Base-by-base conservation (phyloP, 2,888 invertebrate species). In the Ochlodes sylvanus region DNA sequence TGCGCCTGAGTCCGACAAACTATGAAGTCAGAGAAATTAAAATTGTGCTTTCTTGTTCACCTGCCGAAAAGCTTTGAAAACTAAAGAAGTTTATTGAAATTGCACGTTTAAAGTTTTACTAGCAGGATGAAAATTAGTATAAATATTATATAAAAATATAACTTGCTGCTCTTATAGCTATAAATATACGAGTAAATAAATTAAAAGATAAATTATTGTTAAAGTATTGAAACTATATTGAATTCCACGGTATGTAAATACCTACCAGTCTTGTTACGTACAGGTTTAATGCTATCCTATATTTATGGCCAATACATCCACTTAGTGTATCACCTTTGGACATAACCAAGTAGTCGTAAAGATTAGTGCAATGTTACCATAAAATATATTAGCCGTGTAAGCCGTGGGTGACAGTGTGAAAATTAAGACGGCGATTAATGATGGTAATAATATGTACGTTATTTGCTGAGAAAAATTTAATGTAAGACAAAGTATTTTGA, bases 1-100 rank as follows among this genome's bases (percentile, higher is more conserved):
- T 73, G 71, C 73, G 75, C 71, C 73, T 74, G 76, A 75, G 74
- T 72, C 55, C 65, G 54, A 71, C 38, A 60, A 60, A 52, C 27
- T 50, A 4, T 65, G 50, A 44, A 14, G 38, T 19, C 44, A 10
- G 55, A 34, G 55, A 56, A 44, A 63, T 65, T 21, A 50, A 58
- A 65, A 65, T 54, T 54, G 19, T 14, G 2, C 19, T 38, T 7
- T 34, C 7, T 17, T 19, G 6, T n/a, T 41, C 7, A 38, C 10
- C 47, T 66, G 44, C 42, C 42, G 52, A 14, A 9, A 32, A 56
- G 9, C 63, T 44, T 14, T 44, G 44, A 56, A 42, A 56, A 34
- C 6, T 19, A 42, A 44, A 14, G 38, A 56, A 64, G 14, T 64
- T 64, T 44, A 47, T 64, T 64, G 32, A 34, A 64, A 56, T 44